Evolutionary conservation across 1,140 invertebrate species (phyloP), one percentile per base, ranked within the genome.

Genomic region (Papilio glaucus): DNA sequence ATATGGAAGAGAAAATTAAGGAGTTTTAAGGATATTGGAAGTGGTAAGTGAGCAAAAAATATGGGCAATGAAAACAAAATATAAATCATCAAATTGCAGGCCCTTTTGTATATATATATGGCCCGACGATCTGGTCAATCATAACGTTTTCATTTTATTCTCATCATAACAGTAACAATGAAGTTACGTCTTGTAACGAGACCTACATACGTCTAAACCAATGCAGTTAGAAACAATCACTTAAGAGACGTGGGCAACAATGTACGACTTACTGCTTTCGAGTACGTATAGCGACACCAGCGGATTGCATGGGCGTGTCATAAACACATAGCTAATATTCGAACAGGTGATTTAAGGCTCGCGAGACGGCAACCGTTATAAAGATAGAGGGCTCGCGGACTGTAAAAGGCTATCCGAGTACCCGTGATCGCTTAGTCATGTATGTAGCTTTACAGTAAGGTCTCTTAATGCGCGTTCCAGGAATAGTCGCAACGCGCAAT

Each of bases 301-400:
- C 41, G 26, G 49, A 69, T 69, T 69, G 41, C 67, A 49, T 53
- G 53, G 42, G 67, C 42, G 67, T 45, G 67, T 68, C 24, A 12
- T 69, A 33, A 26, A 6, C 26, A 33, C 18, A 53, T 9, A 24
- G 15, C 67, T 69, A 69, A 69, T 69, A 76, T 76, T 72, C 71
- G 71, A 71, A 72, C 49, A 76, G 67, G 74, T 76, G 74, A 76
- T 76, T 76, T 76, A 76, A 72, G 74, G 72, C 74, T 70, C 71
- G 45, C 62, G 49, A 70, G 74, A 68, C 69, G 39, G 29, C 63
- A 72, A 76, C 74, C 74, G 74, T 76, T 76, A 76, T 72, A 39
- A 63, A 76, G 74, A 72, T 72, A 63, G 71, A 72, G 74, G 65
- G 74, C 53, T 61, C 72, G 60, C 49, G 29, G 74, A 69, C 74